These are phyloP conservation scores for Diaphora mendica DNA, from an alignment of 2,888 invertebrate species.

Conservation along the genomic window DNA sequence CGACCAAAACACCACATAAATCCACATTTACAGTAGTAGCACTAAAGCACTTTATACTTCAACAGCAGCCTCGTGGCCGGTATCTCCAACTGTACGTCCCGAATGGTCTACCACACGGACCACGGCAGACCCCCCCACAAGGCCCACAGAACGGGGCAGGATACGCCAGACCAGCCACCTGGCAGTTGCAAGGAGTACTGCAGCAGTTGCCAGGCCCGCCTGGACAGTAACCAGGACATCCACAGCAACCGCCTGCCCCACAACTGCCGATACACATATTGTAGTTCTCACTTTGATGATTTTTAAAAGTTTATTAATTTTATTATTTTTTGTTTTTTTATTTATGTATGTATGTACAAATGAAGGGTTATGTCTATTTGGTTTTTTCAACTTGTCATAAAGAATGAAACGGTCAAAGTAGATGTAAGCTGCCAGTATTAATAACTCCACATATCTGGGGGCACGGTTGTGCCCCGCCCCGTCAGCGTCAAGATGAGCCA, in stretches of 20 bases:
- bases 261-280: conserved; percentile 20
- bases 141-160: conserved; percentile 67
- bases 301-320: conserved; percentile 2
- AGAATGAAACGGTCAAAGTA: neutral
- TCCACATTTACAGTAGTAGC: neutral
- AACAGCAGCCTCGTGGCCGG: conserved; percentile 54
- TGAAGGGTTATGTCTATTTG: neutral
- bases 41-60: conserved; percentile 9
- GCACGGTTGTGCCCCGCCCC: too few species aligned
- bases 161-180: conserved; percentile 61
- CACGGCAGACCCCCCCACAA: conserved; percentile 59
- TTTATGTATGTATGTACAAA: neutral
- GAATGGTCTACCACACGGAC: conserved; percentile 69
- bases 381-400: neutral
- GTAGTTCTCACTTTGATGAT: neutral
- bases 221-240: conserved; percentile 11
- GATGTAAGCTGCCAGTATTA: conserved; percentile 3
- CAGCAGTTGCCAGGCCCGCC: conserved; percentile 26
- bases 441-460: neutral
- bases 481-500: too few species aligned
- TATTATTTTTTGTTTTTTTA: conserved; percentile 5
- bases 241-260: conserved; percentile 25
- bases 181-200: conserved; percentile 64
- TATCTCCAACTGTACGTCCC: conserved; percentile 74
- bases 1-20: neutral